Conservation (phyloP, 2,888 invertebrate genomes). For the Oxystoma pomonae region DNA sequence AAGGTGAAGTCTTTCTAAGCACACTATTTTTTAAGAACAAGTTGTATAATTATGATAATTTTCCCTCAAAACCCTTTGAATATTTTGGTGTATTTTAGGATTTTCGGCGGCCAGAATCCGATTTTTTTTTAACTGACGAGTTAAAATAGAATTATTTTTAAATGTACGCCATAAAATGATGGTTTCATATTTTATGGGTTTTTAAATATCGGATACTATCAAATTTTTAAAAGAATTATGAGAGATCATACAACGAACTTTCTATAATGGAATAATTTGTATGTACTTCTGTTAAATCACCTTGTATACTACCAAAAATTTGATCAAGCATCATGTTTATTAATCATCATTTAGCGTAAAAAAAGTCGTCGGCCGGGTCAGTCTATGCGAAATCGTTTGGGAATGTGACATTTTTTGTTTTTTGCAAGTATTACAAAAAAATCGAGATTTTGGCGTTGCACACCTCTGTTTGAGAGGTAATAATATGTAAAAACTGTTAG, state of each 20-base stretch:
- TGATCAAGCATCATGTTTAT: background rate
- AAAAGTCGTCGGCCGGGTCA: conserved; percentile 45
- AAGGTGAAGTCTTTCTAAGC: background rate
- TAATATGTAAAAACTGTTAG: too few relatives aligned
- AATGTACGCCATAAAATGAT: too few relatives aligned
- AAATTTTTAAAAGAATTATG: too few relatives aligned
- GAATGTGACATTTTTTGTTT: conserved; percentile 32
- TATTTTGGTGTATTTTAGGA: too few relatives aligned
- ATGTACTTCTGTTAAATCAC: background rate
- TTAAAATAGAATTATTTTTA: too few relatives aligned
- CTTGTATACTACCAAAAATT: background rate
- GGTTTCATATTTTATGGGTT: too few relatives aligned
- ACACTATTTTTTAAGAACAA: too few relatives aligned
- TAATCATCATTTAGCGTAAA: background rate
- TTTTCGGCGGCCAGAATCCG: too few relatives aligned
- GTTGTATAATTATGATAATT: too few relatives aligned
- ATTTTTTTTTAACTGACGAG: too few relatives aligned
- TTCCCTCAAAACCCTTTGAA: too few relatives aligned
- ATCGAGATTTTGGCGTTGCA: background rate
- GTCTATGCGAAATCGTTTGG: conserved; percentile 40
- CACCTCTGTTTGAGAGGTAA: background rate
- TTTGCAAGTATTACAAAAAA: conserved; percentile 25
- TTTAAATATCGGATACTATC: too few relatives aligned
- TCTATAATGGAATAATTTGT: background rate
- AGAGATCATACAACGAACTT: background rate